Percentiles rank a stretch among this genome's conserved stretches.
phyloP scores from a whole-genome alignment of 2,113 vertebrate genomes.

The Pachycephala philippinensis region DNA sequence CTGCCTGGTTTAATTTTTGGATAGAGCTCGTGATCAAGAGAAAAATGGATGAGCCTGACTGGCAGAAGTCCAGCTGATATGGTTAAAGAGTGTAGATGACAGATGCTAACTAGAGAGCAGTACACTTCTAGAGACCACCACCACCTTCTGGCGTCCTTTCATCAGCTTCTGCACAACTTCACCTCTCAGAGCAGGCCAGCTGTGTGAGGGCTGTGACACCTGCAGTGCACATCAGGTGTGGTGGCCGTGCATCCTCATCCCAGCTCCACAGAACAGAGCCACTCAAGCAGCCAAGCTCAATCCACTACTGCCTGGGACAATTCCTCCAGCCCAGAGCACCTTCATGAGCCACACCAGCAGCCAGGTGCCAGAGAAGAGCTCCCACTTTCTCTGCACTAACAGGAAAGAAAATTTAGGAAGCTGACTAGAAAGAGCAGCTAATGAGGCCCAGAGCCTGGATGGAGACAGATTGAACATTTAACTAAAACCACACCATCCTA shows the following conservation, averaged over 20 bases:
- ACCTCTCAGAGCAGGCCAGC: not conserved
- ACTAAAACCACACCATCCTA: not conserved
- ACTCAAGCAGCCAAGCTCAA: not conserved
- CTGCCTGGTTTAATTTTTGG: not conserved
- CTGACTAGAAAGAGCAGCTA: not conserved
- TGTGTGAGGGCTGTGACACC: not conserved
- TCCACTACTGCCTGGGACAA: not conserved
- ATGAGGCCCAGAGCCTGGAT: not conserved
- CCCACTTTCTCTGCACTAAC: not conserved
- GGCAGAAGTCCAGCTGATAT: not conserved
- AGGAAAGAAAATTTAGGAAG: not conserved
- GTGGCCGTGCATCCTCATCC: not conserved
- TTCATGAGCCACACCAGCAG: not conserved
- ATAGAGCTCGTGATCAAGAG: not conserved
- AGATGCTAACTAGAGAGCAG: not conserved
- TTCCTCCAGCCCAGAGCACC: not conserved
- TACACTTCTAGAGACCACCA: not conserved
- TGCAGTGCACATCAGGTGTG: rapidly evolving
- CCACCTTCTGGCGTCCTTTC: not conserved
- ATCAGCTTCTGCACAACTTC: not conserved
- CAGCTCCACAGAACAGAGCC: not conserved
- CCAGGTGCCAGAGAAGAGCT: not conserved
- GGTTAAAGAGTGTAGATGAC: not conserved
- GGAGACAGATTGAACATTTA: not conserved
- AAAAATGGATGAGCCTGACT: not conserved